Base-by-base conservation (phyloP, 2,888 invertebrate genomes). In the Galeruca laticollis region DNA sequence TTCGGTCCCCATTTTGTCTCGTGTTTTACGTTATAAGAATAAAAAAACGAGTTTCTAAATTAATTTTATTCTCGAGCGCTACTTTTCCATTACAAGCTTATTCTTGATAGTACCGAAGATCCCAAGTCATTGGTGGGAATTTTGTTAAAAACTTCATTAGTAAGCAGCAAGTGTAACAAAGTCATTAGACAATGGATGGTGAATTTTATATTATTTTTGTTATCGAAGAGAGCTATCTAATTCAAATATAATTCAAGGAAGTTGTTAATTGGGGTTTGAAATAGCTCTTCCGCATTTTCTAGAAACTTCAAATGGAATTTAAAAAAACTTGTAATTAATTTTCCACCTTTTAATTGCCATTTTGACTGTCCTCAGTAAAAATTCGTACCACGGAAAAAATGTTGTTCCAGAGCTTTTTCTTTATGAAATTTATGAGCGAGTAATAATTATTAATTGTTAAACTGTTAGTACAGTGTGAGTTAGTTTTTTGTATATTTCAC, bases 91-190 rank as follows among this genome's bases (percentile, higher is more conserved):
- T 47, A 47, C 47, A 6, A 18, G 18, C 47, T 47, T 5, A 47
- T 47, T 47, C 15, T 47, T 15, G 18, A 47, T 47, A 47, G 47
- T 47, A 47, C n/a, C 47, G 47, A 18, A 47, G 47, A 47, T 47
- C 15, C 15, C 15, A 9, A 47, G 8, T 47, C 15, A 15, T 47
- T 47, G 18, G 47, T 47, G 4, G 15, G 15, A 47, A 47, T 47
- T 18, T 18, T 9, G 47, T 47, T 15, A 47, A 47, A 47, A 47
- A 47, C 18, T 18, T 47, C 52, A 52, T 52, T 26, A 52, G 52
- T 52, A 52, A 33, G 26, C 49, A 21, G n/a, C 35, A 10, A 21
- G 49, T 63, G 31, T 47, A 31, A n/a, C 18, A 47, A 47, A 40
- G 31, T 40, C 15, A 47, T 47, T 47, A 47, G 18, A 18, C 9